Conservation (phyloP, 2,113 vertebrate genomes). For the Hyaena hyaena region DNA sequence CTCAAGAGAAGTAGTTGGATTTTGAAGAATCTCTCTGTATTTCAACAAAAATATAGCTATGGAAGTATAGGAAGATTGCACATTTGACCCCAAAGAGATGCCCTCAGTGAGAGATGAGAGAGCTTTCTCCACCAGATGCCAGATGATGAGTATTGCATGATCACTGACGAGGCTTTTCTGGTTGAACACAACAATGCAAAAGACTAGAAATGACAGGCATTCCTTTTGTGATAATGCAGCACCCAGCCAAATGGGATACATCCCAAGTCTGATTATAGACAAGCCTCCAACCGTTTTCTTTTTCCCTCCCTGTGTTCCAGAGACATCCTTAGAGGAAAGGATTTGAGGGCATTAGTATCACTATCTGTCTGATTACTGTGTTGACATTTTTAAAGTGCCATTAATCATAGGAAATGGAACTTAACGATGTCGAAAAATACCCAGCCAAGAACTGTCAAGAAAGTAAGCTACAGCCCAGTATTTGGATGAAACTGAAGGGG, state of each 20-base stretch:
- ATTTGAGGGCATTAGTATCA: slow-evolving; percentile 61
- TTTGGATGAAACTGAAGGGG: slow-evolving; percentile 2
- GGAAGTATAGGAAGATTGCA: neutral
- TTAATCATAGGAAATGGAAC: slow-evolving; percentile 76
- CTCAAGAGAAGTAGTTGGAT: slow-evolving; percentile 24
- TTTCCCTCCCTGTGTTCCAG: neutral
- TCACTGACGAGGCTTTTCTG: neutral
- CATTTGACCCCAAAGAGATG: neutral
- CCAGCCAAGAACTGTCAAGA: slow-evolving; percentile 53
- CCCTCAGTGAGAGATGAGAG: neutral
- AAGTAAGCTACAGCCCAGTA: slow-evolving; percentile 45
- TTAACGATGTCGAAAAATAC: slow-evolving; percentile 67
- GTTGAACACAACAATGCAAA: neutral
- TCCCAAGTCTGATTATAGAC: slow-evolving; percentile 23
- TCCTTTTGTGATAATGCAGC: neutral
- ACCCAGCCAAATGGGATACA: neutral
- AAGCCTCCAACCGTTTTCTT: slow-evolving; percentile 35
- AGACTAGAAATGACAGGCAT: neutral
- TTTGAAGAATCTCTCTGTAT: neutral
- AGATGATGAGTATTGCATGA: neutral
- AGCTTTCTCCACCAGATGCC: neutral
- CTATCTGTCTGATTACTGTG: slow-evolving; percentile 67
- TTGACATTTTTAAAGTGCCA: slow-evolving; percentile 76
- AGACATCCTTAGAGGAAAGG: slow-evolving; percentile 61
- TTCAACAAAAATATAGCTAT: neutral